Conservation (phyloP, 2,113 vertebrate species). For the Tetrax tetrax region DNA sequence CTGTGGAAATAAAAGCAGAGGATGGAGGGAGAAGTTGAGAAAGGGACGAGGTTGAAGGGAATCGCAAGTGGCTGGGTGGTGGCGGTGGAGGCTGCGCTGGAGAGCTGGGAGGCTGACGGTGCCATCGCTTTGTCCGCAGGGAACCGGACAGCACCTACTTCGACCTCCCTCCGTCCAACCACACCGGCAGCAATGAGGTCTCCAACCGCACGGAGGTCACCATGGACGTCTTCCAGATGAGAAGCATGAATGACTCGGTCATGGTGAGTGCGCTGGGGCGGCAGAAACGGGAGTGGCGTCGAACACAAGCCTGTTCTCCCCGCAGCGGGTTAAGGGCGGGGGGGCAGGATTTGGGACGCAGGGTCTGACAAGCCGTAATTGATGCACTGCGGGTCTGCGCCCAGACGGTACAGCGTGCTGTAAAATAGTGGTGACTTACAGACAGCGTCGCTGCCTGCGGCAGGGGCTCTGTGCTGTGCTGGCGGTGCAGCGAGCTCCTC, state of each 20-base stretch:
- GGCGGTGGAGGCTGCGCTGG: background rate
- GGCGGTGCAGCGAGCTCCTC: background rate
- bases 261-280: conserved; percentile 80
- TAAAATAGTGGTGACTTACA: fast-evolving
- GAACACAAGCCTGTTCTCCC: fast-evolving
- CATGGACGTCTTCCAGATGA: conserved; percentile 92
- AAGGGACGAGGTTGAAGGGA: background rate
- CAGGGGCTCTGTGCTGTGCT: fast-evolving
- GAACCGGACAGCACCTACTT: conserved; percentile 98
- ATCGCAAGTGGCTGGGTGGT: fast-evolving
- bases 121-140: conserved; percentile 63
- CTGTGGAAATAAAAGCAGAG: background rate
- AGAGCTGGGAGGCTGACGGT: background rate
- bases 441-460: background rate
- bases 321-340: fast-evolving
- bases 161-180: conserved; percentile 84
- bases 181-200: conserved; percentile 62
- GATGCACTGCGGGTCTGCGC: background rate
- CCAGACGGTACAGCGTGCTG: fast-evolving
- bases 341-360: background rate
- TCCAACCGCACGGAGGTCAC: conserved; percentile 78
- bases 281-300: background rate
- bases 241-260: conserved; percentile 84
- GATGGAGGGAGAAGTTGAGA: background rate
- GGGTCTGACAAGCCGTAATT: background rate